phyloP scores from a whole-genome alignment of 2,888 invertebrate species.

The Ypsolopha sequella region DNA sequence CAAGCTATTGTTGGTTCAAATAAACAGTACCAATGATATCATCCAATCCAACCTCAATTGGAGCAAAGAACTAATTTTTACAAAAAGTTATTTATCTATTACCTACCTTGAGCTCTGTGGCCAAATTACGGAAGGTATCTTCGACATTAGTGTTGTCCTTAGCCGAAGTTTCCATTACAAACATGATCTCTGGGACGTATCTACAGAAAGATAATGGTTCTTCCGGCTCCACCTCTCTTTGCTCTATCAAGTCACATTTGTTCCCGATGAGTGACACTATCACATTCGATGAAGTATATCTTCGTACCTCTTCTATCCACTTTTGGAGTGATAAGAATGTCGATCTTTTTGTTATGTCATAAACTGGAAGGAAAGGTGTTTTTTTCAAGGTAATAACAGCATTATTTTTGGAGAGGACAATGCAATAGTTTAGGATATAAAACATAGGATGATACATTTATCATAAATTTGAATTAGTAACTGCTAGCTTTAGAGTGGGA shows the following conservation, averaged over 20 bases:
- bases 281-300: constrained; percentile 94
- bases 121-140: constrained; percentile 87
- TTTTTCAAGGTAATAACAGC: no score
- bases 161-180: constrained; percentile 90
- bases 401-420: no score
- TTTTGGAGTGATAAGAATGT: constrained; percentile 92
- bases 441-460: no score
- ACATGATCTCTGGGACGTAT: constrained; percentile 87
- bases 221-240: constrained; percentile 86
- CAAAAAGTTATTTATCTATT: no score
- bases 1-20: no score
- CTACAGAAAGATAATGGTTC: constrained; percentile 91
- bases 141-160: constrained; percentile 94
- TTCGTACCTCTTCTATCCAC: constrained; percentile 96
- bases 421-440: no score
- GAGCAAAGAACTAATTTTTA: no score
- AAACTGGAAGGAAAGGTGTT: constrained; percentile 71
- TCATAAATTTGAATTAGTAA: no score
- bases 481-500: no score
- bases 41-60: no score
- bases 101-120: constrained; percentile 84
- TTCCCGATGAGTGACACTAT: constrained; percentile 93
- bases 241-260: constrained; percentile 86
- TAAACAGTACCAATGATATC: no score
- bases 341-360: constrained; percentile 94